Evolutionary conservation across 2,113 vertebrate genomes (phyloP).

Genomic region (Gadus macrocephalus): DNA sequence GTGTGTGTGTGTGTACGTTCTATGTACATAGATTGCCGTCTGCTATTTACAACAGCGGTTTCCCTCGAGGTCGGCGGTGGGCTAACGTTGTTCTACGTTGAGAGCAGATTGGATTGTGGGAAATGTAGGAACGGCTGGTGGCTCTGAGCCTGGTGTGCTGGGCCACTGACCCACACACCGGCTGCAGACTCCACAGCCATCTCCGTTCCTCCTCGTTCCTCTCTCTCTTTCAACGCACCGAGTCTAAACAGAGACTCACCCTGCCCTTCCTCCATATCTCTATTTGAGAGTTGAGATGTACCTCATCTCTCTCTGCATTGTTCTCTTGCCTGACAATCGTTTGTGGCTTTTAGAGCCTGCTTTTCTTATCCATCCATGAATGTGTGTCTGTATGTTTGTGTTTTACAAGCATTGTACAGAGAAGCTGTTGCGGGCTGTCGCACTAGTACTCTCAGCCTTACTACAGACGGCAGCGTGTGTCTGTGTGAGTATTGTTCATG

Average conservation of each 20-base stretch:
- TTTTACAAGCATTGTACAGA: background rate
- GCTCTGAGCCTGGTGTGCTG: too few species aligned
- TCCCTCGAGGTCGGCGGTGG: too few species aligned
- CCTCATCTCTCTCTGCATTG: slow-evolving; percentile 16
- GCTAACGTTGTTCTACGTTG: too few species aligned
- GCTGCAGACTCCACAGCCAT: too few species aligned
- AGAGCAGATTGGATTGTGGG: too few species aligned
- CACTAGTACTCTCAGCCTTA: background rate
- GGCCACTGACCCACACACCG: too few species aligned
- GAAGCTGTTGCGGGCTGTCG: background rate
- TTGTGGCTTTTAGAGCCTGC: slow-evolving; percentile 18
- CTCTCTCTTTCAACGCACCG: background rate
- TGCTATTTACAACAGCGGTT: too few species aligned
- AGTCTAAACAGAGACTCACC: background rate
- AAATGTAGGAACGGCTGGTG: too few species aligned
- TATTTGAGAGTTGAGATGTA: background rate
- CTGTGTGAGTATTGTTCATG: slow-evolving; percentile 14
- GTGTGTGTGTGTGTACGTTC: too few species aligned
- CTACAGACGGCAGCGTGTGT: background rate
- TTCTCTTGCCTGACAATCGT: slow-evolving; percentile 17
- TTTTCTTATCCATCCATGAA: too few species aligned
- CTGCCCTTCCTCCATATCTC: background rate
- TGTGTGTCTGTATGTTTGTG: background rate
- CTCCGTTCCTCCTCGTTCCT: too few species aligned
- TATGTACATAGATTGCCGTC: too few species aligned